Percentiles rank a stretch among this genome's conserved stretches.
Conservation (phyloP, 2,797 vertebrate species). For the Hippocampus kuda region DNA sequence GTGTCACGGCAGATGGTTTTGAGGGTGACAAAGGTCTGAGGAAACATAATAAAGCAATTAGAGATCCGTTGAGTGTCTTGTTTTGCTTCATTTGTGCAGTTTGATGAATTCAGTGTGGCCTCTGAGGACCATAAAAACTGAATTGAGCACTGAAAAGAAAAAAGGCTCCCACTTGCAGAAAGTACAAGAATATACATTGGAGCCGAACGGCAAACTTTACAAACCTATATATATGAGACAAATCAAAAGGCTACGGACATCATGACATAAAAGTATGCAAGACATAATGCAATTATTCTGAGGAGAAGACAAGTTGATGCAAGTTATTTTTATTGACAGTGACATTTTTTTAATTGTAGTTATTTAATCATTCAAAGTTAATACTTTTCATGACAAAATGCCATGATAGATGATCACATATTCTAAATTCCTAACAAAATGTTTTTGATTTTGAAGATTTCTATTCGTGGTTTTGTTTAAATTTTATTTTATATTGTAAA, state of each 20-base stretch:
- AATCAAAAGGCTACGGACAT: too few species aligned
- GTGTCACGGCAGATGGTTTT: slow-evolving; percentile 40
- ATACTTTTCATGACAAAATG: neutral
- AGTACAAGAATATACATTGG: too few species aligned
- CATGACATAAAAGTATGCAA: too few species aligned
- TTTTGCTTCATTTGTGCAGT: slow-evolving; percentile 5
- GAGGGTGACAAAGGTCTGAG: slow-evolving; percentile 30
- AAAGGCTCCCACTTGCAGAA: too few species aligned
- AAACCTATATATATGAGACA: too few species aligned
- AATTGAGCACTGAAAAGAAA: too few species aligned
- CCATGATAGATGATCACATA: neutral
- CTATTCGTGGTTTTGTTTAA: neutral
- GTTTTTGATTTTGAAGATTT: neutral
- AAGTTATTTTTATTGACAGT: too few species aligned
- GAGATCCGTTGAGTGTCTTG: slow-evolving; percentile 24
- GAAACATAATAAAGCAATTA: slow-evolving; percentile 50
- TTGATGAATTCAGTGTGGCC: neutral
- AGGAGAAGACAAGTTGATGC: too few species aligned
- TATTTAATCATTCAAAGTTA: neutral
- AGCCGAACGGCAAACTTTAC: too few species aligned
- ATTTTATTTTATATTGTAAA: neutral
- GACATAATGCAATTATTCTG: too few species aligned
- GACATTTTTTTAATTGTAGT: too few species aligned
- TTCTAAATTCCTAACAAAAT: neutral
- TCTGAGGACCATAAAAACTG: too few species aligned